A percentile compares a stretch with the other conserved stretches of the same genome.
These are phyloP conservation scores for Chauna torquata DNA, from an alignment of 2,113 vertebrate species.

Conservation along the genomic window DNA sequence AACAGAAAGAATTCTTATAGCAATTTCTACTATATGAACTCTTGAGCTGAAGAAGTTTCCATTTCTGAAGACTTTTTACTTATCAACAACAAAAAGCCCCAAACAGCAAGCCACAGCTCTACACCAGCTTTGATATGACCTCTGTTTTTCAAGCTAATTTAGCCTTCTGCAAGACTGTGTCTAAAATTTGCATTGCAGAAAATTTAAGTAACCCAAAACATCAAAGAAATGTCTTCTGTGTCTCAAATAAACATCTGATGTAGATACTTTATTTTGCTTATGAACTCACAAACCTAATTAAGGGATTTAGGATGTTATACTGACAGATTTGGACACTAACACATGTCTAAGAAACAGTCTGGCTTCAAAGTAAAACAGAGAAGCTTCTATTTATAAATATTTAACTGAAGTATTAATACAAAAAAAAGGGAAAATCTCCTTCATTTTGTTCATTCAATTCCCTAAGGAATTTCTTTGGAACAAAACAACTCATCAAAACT, in stretches of 20 bases:
- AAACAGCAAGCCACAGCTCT: background rate
- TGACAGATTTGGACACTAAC: conserved; percentile 17
- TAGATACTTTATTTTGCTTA: conserved; percentile 3
- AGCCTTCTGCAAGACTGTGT: background rate
- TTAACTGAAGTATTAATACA: background rate
- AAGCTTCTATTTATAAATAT: conserved; percentile 41
- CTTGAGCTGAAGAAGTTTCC: background rate
- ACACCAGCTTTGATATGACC: background rate
- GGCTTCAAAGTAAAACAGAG: conserved; percentile 17
- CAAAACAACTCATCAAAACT: background rate
- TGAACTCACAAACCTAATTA: conserved; percentile 10
- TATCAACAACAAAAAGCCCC: background rate
- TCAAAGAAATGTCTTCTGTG: background rate
- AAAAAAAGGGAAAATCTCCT: background rate
- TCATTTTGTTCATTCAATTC: conserved; percentile 4
- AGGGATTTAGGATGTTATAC: background rate
- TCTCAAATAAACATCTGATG: background rate
- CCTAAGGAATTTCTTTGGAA: background rate
- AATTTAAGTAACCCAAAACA: background rate
- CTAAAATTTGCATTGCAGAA: conserved; percentile 19
- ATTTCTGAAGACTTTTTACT: background rate
- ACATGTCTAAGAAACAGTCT: conserved; percentile 14
- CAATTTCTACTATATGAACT: background rate
- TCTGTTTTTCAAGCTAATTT: conserved; percentile 12
- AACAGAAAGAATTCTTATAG: background rate